Percentiles rank a stretch among this genome's conserved stretches.
phyloP scores from a whole-genome alignment of 1,140 invertebrate genomes.

The Bombus impatiens region DNA sequence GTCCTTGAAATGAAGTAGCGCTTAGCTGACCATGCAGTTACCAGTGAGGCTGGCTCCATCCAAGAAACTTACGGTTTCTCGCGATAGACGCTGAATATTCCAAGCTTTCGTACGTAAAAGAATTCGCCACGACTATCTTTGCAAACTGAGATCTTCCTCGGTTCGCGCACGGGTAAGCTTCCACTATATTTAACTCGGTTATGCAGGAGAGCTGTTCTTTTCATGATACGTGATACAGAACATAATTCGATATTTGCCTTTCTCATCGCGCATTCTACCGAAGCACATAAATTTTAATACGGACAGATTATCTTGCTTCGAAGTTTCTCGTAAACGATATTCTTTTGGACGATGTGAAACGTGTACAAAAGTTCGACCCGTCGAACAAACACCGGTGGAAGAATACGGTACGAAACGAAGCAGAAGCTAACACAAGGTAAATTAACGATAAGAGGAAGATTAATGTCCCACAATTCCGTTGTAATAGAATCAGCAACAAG shows the following conservation, averaged over 20 bases:
- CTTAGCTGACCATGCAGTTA: background rate
- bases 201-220: background rate
- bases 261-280: no score
- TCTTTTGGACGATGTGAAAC: background rate
- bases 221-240: background rate
- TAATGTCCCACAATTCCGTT: constrained; percentile 40
- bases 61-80: constrained; percentile 27
- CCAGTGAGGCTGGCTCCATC: constrained; percentile 9
- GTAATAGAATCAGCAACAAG: constrained; percentile 31
- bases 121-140: background rate
- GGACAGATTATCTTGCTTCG: background rate
- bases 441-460: constrained; percentile 45
- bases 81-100: constrained; percentile 24
- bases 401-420: no score
- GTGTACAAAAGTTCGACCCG: background rate
- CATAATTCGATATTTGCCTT: background rate
- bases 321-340: background rate
- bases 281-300: background rate
- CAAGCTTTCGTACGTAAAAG: constrained; percentile 29
- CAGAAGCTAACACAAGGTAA: constrained; percentile 2
- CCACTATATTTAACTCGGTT: background rate
- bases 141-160: background rate
- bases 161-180: background rate
- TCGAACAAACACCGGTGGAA: background rate
- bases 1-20: background rate